Evolutionary conservation across 2,888 invertebrate species (phyloP).

Genomic region (Drosophila phalerata): DNA sequence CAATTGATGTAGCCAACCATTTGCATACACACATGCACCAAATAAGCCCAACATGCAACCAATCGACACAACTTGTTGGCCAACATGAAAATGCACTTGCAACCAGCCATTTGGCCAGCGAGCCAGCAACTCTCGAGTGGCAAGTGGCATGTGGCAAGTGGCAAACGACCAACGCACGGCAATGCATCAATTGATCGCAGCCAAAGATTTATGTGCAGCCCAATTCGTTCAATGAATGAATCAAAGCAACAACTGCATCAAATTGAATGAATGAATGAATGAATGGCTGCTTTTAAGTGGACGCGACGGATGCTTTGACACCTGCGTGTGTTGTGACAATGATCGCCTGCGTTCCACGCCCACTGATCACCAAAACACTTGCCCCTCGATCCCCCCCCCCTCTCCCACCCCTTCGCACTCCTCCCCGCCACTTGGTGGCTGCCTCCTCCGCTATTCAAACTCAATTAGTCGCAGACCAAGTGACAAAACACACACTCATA

Average conservation of each 20-base stretch:
- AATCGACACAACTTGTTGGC: constrained; percentile 31
- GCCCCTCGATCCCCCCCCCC: background rate
- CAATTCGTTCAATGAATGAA: constrained; percentile 76
- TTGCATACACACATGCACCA: constrained; percentile 8
- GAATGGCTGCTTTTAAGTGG: constrained; percentile 61
- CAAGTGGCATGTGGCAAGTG: constrained; percentile 12
- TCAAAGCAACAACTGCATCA: constrained; percentile 33
- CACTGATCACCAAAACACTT: constrained; percentile 41
- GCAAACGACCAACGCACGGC: constrained; percentile 52
- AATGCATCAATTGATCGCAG: constrained; percentile 64
- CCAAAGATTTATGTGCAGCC: constrained; percentile 69
- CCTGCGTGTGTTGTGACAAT: constrained; percentile 77
- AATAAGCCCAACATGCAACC: constrained; percentile 6
- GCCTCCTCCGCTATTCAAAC: constrained; percentile 58
- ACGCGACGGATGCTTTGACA: constrained; percentile 73
- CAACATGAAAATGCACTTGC: constrained; percentile 61
- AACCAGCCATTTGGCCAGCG: constrained; percentile 27
- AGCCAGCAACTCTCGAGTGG: constrained; percentile 7
- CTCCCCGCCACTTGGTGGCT: constrained; percentile 4
- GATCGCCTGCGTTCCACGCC: constrained; percentile 74
- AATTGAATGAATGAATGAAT: constrained; percentile 53
- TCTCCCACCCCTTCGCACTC: background rate
- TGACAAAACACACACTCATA: constrained; percentile 41
- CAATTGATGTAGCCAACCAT: constrained; percentile 8
- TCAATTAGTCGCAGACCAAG: constrained; percentile 71